Percentiles rank a stretch among this genome's conserved stretches.
phyloP scores from a whole-genome alignment of 2,797 vertebrate species.

The Cirrhinus molitorella region DNA sequence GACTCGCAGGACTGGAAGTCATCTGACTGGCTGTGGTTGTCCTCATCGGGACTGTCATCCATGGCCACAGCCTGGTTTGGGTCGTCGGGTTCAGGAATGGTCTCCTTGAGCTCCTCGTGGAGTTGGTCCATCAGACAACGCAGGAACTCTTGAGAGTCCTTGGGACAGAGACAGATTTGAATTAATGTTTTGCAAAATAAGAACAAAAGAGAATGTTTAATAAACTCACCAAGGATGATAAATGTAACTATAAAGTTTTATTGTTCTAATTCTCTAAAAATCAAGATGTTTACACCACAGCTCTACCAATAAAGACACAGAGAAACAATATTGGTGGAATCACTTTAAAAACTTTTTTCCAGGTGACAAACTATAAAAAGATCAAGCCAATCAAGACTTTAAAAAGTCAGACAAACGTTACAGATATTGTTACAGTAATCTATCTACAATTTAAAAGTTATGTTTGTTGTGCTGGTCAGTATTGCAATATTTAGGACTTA shows the following conservation, averaged over 20 bases:
- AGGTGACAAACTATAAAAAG: not conserved
- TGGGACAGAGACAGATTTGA: constrained; percentile 24
- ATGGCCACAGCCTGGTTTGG: constrained; percentile 70
- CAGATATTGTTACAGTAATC: too few relatives aligned
- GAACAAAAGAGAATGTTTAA: not conserved
- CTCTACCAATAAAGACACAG: too few relatives aligned
- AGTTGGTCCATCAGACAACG: constrained; percentile 98
- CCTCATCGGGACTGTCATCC: constrained; percentile 83
- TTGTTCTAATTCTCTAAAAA: not conserved
- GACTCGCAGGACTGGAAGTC: constrained; percentile 95
- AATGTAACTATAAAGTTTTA: not conserved
- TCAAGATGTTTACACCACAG: not conserved
- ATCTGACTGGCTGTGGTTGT: constrained; percentile 89
- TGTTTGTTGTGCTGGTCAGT: not conserved
- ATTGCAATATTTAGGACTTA: not conserved
- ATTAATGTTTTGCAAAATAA: not conserved
- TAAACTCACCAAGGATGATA: not conserved
- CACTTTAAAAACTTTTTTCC: not conserved
- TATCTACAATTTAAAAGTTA: too few relatives aligned
- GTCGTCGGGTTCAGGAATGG: constrained; percentile 84
- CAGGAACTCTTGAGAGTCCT: constrained; percentile 99
- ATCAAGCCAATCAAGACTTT: too few relatives aligned
- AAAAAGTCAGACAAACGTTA: too few relatives aligned
- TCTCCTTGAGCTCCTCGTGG: constrained; percentile 96
- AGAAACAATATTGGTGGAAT: not conserved